Percentiles rank a stretch among this genome's conserved stretches.
Evolutionary conservation across 2,113 vertebrate species (phyloP).

Genomic region (Pelvicachromis taeniatus): DNA sequence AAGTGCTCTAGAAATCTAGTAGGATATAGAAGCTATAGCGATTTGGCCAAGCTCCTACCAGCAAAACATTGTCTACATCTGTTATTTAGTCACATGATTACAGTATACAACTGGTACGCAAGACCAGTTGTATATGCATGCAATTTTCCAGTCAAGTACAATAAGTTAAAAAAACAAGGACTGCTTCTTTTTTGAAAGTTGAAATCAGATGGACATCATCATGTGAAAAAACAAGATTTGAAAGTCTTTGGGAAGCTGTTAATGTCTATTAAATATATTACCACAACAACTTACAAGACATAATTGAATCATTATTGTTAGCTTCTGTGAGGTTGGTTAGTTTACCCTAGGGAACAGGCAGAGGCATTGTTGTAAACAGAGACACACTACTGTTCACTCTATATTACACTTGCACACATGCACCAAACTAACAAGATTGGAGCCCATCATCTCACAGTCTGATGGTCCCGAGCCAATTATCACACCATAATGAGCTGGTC

Average conservation of each 20-base stretch:
- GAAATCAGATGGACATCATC: background rate
- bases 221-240: background rate
- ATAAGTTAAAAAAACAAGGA: background rate
- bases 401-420: background rate
- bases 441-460: constrained; percentile 48
- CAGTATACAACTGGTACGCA: background rate
- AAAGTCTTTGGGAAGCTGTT: background rate
- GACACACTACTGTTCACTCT: background rate
- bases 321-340: constrained; percentile 17
- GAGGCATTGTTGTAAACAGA: background rate
- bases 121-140: background rate
- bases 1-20: background rate
- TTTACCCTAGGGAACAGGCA: constrained; percentile 14
- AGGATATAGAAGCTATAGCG: background rate
- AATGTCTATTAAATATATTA: background rate
- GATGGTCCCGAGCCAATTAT: constrained; percentile 63
- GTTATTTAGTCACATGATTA: background rate
- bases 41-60: background rate
- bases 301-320: constrained; percentile 26
- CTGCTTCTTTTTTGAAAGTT: background rate
- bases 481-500: constrained; percentile 60
- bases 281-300: background rate
- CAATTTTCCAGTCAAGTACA: background rate
- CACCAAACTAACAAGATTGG: constrained; percentile 53
- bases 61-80: background rate